Percentiles rank a stretch among this genome's conserved stretches.
Evolutionary conservation across 2,113 vertebrate genomes (phyloP).

Genomic region (Cinclus mexicanus): DNA sequence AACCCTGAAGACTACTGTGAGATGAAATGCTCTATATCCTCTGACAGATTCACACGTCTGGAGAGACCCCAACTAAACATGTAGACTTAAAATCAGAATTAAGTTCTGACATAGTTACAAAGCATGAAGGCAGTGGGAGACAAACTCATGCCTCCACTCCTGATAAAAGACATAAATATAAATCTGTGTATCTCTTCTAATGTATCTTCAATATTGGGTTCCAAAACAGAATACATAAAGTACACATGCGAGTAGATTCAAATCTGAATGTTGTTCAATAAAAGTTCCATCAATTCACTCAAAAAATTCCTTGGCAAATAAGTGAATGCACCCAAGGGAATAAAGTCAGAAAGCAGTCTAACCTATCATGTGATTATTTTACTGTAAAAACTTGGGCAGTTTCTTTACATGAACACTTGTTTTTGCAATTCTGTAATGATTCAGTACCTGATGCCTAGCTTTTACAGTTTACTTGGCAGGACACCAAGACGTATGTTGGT

Average conservation of each 20-base stretch:
- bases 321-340: neutral
- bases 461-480: neutral
- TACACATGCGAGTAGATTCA: constrained; percentile 35
- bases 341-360: constrained; percentile 1
- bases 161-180: neutral
- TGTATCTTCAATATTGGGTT: neutral
- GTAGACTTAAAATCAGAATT: neutral
- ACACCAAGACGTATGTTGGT: neutral
- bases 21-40: neutral
- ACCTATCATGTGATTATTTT: neutral
- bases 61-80: neutral
- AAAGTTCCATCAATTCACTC: constrained; percentile 37
- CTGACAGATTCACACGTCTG: neutral
- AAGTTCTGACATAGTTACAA: neutral
- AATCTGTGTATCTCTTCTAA: neutral
- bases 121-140: neutral
- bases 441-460: neutral
- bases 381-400: neutral
- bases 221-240: constrained; percentile 39
- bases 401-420: neutral
- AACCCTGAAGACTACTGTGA: neutral
- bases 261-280: neutral
- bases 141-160: neutral
- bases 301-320: constrained; percentile 42
- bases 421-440: neutral